A percentile compares a stretch with the other conserved stretches of the same genome.
Conservation (phyloP, 2,888 invertebrate genomes). For the Serrognathus titanus region DNA sequence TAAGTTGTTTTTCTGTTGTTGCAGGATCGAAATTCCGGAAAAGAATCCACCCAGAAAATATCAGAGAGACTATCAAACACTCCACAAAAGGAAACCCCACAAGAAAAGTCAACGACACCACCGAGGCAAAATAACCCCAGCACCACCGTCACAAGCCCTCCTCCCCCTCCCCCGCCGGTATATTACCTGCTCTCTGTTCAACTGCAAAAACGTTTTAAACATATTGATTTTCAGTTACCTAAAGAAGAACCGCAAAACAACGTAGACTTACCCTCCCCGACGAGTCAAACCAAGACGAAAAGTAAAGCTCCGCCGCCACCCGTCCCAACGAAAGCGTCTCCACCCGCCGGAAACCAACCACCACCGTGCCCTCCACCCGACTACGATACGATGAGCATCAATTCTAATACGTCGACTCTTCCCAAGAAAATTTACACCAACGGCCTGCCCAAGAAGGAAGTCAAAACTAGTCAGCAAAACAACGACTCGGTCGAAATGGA, state of each 20-base stretch:
- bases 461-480: slow-evolving; percentile 24
- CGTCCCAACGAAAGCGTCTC: slow-evolving; percentile 44
- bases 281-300: slow-evolving; percentile 8
- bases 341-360: slow-evolving; percentile 37
- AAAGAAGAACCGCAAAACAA: slow-evolving; percentile 10
- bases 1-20: slow-evolving; percentile 23
- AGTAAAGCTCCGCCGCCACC: slow-evolving; percentile 42
- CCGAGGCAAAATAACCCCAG: slow-evolving; percentile 16
- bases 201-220: not conserved
- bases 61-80: slow-evolving; percentile 38
- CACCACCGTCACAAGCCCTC: slow-evolving; percentile 29
- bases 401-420: slow-evolving; percentile 33
- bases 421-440: slow-evolving; percentile 28
- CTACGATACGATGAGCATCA: slow-evolving; percentile 51
- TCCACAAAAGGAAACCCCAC: slow-evolving; percentile 30
- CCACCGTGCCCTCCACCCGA: slow-evolving; percentile 56
- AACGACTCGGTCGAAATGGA: slow-evolving; percentile 68
- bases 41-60: slow-evolving; percentile 38
- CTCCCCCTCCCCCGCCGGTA: slow-evolving; percentile 64
- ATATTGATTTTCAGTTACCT: slow-evolving; percentile 24
- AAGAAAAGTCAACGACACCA: slow-evolving; percentile 38
- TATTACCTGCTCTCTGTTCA: slow-evolving; percentile 30
- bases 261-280: slow-evolving; percentile 1
- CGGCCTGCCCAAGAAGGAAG: slow-evolving; percentile 19
- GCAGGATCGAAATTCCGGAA: slow-evolving; percentile 40